phyloP scores from a whole-genome alignment of 2,888 invertebrate genomes.

The Tortricodes alternella region DNA sequence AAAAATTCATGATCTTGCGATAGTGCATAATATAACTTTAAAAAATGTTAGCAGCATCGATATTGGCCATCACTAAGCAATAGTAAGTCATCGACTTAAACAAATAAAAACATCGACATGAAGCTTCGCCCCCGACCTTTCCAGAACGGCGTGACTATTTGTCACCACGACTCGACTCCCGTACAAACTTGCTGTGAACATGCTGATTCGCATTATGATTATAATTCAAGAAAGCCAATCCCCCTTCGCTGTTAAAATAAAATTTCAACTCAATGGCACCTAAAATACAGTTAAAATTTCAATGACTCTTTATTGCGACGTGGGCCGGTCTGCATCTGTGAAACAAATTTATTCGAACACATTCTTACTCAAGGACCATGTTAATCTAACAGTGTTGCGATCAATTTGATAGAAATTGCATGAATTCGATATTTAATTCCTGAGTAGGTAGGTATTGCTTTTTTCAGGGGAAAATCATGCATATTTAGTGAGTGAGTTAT shows the following conservation, averaged over 20 bases:
- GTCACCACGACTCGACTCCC: constrained; percentile 80
- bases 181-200: constrained; percentile 73
- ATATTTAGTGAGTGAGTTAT: no score
- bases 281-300: constrained; percentile 36
- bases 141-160: constrained; percentile 78
- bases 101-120: constrained; percentile 78
- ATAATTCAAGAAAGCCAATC: constrained; percentile 42
- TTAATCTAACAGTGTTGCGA: constrained; percentile 72
- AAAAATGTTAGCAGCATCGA: no score
- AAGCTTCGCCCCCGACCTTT: constrained; percentile 70
- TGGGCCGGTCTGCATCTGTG: constrained; percentile 34
- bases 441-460: no score
- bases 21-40: no score
- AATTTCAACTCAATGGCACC: constrained; percentile 38
- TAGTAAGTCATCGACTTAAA: constrained; percentile 74
- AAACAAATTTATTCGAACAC: constrained; percentile 65
- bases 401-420: constrained; percentile 68
- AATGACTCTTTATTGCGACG: constrained; percentile 14
- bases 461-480: no score
- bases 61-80: constrained; percentile 56
- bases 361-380: constrained; percentile 64
- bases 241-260: constrained; percentile 2
- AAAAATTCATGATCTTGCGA: no score
- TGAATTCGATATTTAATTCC: constrained; percentile 57
- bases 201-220: constrained; percentile 73